Conservation (phyloP, 2,888 invertebrate species). For the Iselma pallidipennis region DNA sequence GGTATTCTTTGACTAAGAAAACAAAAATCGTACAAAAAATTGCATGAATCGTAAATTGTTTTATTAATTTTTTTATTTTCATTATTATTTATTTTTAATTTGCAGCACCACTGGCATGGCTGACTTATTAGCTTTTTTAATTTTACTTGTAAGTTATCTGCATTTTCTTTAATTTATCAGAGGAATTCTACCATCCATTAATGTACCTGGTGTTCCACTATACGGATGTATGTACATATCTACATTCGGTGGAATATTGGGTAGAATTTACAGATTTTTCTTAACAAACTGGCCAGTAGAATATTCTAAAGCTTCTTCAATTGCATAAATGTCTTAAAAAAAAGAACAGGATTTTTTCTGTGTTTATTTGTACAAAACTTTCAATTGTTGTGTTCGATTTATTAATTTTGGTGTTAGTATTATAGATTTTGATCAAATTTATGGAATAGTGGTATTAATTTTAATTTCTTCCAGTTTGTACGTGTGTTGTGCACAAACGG, state of each 20-base stretch:
- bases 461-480: slow-evolving; percentile 75
- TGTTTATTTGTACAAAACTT: too few relatives aligned
- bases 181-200: background rate
- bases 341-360: too few relatives aligned
- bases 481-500: slow-evolving; percentile 98
- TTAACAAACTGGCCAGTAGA: too few relatives aligned
- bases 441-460: slow-evolving; percentile 16
- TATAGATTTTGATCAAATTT: too few relatives aligned
- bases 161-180: slow-evolving; percentile 36
- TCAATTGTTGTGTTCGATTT: too few relatives aligned
- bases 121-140: slow-evolving; percentile 51
- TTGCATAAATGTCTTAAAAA: too few relatives aligned
- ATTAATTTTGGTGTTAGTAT: too few relatives aligned
- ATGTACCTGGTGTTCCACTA: background rate
- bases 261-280: too few relatives aligned
- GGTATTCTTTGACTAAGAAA: background rate
- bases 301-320: too few relatives aligned
- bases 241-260: background rate
- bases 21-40: background rate
- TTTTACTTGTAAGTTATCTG: slow-evolving; percentile 52
- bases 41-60: slow-evolving; percentile 3
- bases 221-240: too few relatives aligned
- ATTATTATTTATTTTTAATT: slow-evolving; percentile 48
- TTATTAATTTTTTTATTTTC: slow-evolving; percentile 8
- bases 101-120: slow-evolving; percentile 55